Percentiles rank a stretch among this genome's conserved stretches.
phyloP scores from a whole-genome alignment of 2,888 invertebrate genomes.

The Hypena proboscidalis region DNA sequence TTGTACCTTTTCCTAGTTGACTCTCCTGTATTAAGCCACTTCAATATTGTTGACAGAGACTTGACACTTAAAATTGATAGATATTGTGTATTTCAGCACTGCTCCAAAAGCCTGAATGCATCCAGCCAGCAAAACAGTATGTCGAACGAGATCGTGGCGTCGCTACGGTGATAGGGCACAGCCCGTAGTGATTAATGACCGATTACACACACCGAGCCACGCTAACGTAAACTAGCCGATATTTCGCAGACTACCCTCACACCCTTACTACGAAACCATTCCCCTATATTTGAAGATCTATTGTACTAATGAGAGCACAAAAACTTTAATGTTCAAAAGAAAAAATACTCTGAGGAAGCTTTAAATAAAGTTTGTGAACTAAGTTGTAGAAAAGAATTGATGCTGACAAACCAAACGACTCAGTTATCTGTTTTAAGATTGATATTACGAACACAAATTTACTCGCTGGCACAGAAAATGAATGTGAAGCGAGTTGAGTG shows the following conservation, averaged over 20 bases:
- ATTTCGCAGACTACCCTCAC: slow-evolving; percentile 55
- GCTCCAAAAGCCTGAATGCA: slow-evolving; percentile 80
- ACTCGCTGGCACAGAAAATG: slow-evolving; percentile 24
- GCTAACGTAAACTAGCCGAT: slow-evolving; percentile 74
- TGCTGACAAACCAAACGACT: background rate
- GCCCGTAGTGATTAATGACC: slow-evolving; percentile 71
- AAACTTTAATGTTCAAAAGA: too few relatives aligned
- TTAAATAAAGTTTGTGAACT: slow-evolving; percentile 1
- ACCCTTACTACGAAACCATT: slow-evolving; percentile 31
- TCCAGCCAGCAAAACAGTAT: slow-evolving; percentile 82
- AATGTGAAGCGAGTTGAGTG: slow-evolving; percentile 36
- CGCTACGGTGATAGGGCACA: slow-evolving; percentile 83
- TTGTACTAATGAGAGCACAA: too few relatives aligned
- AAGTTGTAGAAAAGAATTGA: background rate
- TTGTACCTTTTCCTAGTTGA: too few relatives aligned
- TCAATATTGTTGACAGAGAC: too few relatives aligned
- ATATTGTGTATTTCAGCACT: slow-evolving; percentile 74
- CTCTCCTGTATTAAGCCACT: too few relatives aligned
- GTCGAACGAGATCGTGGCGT: slow-evolving; percentile 82
- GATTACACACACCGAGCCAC: slow-evolving; percentile 65
- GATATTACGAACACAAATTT: slow-evolving; percentile 41
- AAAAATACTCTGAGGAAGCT: background rate
- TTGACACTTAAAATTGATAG: too few relatives aligned
- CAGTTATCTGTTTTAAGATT: slow-evolving; percentile 2
- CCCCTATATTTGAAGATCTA: background rate